These are phyloP conservation scores for Drosophila guanche DNA, from an alignment of 1,140 invertebrate genomes.

Conservation along the genomic window DNA sequence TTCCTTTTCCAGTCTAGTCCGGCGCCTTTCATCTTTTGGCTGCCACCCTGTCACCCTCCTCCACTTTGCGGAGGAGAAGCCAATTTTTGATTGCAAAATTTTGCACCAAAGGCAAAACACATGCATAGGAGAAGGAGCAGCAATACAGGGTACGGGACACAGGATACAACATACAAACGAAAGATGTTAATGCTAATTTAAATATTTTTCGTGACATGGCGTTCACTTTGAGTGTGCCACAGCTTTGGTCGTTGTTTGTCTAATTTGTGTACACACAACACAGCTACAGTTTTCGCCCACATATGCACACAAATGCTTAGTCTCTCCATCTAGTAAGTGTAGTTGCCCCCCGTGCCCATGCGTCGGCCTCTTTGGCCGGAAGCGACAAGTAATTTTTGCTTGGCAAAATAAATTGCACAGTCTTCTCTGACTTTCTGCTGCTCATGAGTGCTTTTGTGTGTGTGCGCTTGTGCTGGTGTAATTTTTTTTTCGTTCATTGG, in stretches of 20 bases:
- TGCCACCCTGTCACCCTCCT: too few relatives aligned
- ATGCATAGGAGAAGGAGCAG: constrained; percentile 19
- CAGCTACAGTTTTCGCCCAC: constrained; percentile 9
- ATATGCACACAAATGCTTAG: constrained; percentile 1
- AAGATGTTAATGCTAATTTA: constrained; percentile 79
- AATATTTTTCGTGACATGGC: constrained; percentile 82
- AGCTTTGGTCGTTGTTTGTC: constrained; percentile 55
- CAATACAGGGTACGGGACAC: not conserved
- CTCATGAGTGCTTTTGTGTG: constrained; percentile 27
- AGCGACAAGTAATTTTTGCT: constrained; percentile 82
- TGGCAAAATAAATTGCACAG: constrained; percentile 80
- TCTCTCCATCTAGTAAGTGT: constrained; percentile 20
- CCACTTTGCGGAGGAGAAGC: constrained; percentile 8
- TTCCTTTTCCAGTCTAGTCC: constrained; percentile 17
- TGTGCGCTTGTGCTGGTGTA: constrained; percentile 3
- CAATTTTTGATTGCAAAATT: constrained; percentile 80
- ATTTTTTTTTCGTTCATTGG: constrained; percentile 55
- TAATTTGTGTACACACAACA: constrained; percentile 49
- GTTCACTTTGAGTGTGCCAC: constrained; percentile 66
- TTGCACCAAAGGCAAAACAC: constrained; percentile 73
- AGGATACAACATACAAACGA: constrained; percentile 34
- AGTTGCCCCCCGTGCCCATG: constrained; percentile 15
- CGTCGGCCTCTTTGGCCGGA: constrained; percentile 48
- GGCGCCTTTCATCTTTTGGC: constrained; percentile 42
- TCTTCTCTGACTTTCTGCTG: constrained; percentile 44